Conservation (phyloP, 2,888 invertebrate species). For the Dicycla oo region DNA sequence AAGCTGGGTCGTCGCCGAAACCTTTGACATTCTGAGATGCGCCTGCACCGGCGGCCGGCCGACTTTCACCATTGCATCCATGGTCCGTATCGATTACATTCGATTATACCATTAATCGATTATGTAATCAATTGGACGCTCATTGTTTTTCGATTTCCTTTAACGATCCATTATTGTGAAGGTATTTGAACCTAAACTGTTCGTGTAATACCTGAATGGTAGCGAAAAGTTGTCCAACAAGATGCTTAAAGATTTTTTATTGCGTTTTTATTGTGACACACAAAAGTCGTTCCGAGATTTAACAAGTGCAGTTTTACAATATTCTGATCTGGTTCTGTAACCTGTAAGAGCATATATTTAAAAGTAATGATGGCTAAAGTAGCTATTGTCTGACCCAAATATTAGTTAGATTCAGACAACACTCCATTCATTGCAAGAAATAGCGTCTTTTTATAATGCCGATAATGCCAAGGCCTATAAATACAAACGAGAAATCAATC, state of each 20-base stretch:
- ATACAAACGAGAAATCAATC: not conserved
- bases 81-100: constrained; percentile 64
- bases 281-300: constrained; percentile 2
- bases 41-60: constrained; percentile 58
- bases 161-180: constrained; percentile 29
- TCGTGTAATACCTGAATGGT: constrained; percentile 11
- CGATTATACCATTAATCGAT: constrained; percentile 65
- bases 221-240: constrained; percentile 26
- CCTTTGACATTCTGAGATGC: constrained; percentile 67
- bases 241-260: constrained; percentile 30
- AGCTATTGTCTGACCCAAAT: not conserved
- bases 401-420: not conserved
- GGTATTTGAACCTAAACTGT: constrained; percentile 16
- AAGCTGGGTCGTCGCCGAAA: constrained; percentile 63
- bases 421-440: not conserved
- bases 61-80: constrained; percentile 74
- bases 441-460: not conserved
- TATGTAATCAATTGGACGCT: constrained; percentile 60
- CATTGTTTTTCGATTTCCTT: constrained; percentile 66
- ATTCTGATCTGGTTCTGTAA: constrained; percentile 25
- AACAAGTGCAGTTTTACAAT: constrained; percentile 20
- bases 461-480: not conserved
- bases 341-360: not conserved
- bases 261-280: constrained; percentile 1
- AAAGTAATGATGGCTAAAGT: constrained; percentile 13